Conservation (phyloP, 2,113 vertebrate genomes). For the Erythrocercus mccallii region DNA sequence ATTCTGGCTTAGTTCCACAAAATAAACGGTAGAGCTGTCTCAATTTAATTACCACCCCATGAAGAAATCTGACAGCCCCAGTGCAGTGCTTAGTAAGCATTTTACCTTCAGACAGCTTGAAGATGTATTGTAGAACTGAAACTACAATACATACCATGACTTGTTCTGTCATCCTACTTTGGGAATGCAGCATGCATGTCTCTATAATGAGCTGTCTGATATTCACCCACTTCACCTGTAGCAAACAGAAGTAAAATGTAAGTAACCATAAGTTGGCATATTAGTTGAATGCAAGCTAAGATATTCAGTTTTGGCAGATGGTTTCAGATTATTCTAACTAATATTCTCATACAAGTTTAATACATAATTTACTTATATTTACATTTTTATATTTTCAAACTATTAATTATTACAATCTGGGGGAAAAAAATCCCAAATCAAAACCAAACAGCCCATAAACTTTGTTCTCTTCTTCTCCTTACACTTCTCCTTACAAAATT, state of each 20-base stretch:
- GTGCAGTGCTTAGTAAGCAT: slow-evolving; percentile 69
- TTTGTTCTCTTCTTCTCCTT: neutral
- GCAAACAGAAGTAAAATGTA: slow-evolving; percentile 59
- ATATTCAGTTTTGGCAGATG: neutral
- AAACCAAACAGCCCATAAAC: neutral
- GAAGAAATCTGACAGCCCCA: slow-evolving; percentile 67
- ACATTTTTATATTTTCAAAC: neutral
- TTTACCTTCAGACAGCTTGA: slow-evolving; percentile 64
- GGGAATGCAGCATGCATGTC: slow-evolving; percentile 56
- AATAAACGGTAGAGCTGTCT: slow-evolving; percentile 49
- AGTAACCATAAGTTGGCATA: slow-evolving; percentile 49
- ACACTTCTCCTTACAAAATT: neutral
- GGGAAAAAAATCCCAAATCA: neutral
- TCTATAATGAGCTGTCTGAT: slow-evolving; percentile 74
- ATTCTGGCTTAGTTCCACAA: slow-evolving; percentile 66
- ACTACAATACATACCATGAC: slow-evolving; percentile 63
- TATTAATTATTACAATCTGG: neutral
- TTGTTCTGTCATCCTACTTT: slow-evolving; percentile 65
- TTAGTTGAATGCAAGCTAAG: slow-evolving; percentile 38
- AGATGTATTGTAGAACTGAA: slow-evolving; percentile 57
- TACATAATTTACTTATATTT: slow-evolving; percentile 24
- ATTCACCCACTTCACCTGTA: slow-evolving; percentile 69
- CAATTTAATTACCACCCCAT: slow-evolving; percentile 70
- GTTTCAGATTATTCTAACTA: neutral
- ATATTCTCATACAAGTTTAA: neutral